Percentiles rank a stretch among this genome's conserved stretches.
Conservation (phyloP, 2,113 vertebrate species). For the Pseudorhombus dupliciocellatus region DNA sequence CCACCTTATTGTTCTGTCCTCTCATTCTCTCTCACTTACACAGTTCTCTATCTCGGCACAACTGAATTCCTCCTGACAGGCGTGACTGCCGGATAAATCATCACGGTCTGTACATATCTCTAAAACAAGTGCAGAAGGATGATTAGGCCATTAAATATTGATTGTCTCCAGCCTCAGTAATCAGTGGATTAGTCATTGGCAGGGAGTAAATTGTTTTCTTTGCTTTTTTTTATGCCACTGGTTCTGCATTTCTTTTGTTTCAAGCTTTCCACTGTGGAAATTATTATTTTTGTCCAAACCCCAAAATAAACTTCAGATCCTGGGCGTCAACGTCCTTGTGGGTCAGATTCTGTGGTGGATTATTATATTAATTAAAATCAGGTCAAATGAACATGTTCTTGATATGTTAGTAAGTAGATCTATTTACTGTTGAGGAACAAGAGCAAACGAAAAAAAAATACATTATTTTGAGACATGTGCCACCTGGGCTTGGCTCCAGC, state of each 20-base stretch:
- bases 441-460: too few relatives aligned
- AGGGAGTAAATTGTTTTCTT: background rate
- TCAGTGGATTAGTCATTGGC: background rate
- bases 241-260: background rate
- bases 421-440: too few relatives aligned
- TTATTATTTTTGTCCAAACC: background rate
- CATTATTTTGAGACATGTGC: too few relatives aligned
- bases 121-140: background rate
- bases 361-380: too few relatives aligned
- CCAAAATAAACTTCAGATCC: background rate
- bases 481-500: too few relatives aligned
- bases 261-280: background rate
- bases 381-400: too few relatives aligned
- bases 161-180: background rate
- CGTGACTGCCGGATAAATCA: too few relatives aligned
- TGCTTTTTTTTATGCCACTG: background rate
- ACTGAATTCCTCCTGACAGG: too few relatives aligned
- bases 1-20: slow-evolving; percentile 25
- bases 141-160: background rate
- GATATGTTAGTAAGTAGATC: too few relatives aligned
- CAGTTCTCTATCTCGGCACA: slow-evolving; percentile 25
- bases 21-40: slow-evolving; percentile 25
- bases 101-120: background rate
- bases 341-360: background rate
- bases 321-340: background rate